Evolutionary conservation across 2,888 invertebrate genomes (phyloP).

Genomic region (Homarus gammarus): DNA sequence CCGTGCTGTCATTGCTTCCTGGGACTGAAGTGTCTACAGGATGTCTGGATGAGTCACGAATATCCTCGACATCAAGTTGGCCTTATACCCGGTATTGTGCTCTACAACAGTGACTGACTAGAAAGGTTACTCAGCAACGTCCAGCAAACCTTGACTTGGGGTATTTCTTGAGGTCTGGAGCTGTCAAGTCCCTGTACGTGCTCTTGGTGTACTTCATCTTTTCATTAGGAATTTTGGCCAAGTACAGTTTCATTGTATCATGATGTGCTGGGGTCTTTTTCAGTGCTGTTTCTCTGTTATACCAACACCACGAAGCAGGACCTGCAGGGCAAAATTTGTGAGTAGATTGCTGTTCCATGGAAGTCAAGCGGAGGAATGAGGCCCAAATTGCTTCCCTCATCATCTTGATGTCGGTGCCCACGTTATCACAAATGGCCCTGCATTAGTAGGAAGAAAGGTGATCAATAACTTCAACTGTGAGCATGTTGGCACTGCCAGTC

Average conservation of each 20-base stretch:
- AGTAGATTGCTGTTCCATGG: neutral
- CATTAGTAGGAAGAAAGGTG: neutral
- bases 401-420: neutral
- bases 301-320: neutral
- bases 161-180: neutral
- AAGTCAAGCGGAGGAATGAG: neutral
- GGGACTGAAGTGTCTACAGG: no score
- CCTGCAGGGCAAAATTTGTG: neutral
- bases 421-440: neutral
- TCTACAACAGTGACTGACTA: no score
- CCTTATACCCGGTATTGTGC: no score
- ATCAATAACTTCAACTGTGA: constrained; percentile 3
- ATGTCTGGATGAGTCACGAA: no score
- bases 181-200: neutral
- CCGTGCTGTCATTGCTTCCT: no score
- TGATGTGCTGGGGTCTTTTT: neutral
- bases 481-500: constrained; percentile 18
- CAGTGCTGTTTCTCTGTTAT: neutral
- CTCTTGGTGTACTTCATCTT: neutral
- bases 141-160: no score
- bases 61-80: no score
- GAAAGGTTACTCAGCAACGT: no score
- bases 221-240: neutral
- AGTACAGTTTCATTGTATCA: neutral
- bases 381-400: neutral